A percentile compares a stretch with the other conserved stretches of the same genome.
Evolutionary conservation across 2,797 vertebrate species (phyloP).

Genomic region (Oreochromis grahami): DNA sequence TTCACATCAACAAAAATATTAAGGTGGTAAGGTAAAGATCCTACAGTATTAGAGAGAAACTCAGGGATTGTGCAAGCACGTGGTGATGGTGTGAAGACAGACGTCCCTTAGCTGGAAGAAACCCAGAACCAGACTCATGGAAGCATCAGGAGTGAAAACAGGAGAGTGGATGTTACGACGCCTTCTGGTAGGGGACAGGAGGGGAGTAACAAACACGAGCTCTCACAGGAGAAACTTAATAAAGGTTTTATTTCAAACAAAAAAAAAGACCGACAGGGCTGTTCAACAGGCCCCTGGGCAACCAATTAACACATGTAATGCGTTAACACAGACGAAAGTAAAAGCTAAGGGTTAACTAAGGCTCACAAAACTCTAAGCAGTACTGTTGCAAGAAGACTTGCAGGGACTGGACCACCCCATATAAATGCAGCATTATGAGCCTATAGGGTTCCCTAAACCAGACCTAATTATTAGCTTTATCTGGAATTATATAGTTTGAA

Average conservation of each 20-base stretch:
- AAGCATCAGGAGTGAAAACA: too few species aligned
- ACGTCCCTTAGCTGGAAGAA: too few species aligned
- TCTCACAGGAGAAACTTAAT: not conserved
- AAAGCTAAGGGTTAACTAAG: not conserved
- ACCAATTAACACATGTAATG: not conserved
- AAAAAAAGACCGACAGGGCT: not conserved
- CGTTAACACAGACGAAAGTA: rapidly evolving
- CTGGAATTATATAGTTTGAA: not conserved
- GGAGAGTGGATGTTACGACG: not conserved
- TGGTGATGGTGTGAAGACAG: too few species aligned
- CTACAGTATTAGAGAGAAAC: too few species aligned
- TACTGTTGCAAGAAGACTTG: not conserved
- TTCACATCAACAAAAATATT: too few species aligned
- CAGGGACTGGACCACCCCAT: not conserved
- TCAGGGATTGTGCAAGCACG: too few species aligned
- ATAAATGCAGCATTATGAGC: not conserved
- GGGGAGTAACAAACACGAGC: not conserved
- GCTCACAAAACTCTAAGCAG: not conserved
- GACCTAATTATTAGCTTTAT: not conserved
- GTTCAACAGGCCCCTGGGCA: not conserved
- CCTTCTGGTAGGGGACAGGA: not conserved
- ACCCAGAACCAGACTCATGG: too few species aligned
- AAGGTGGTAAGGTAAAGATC: too few species aligned
- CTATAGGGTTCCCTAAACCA: not conserved
- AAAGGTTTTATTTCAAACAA: not conserved